Percentiles rank a stretch among this genome's conserved stretches.
These are phyloP conservation scores for Morphnarchus princeps DNA, from an alignment of 2,113 vertebrate species.

Conservation along the genomic window DNA sequence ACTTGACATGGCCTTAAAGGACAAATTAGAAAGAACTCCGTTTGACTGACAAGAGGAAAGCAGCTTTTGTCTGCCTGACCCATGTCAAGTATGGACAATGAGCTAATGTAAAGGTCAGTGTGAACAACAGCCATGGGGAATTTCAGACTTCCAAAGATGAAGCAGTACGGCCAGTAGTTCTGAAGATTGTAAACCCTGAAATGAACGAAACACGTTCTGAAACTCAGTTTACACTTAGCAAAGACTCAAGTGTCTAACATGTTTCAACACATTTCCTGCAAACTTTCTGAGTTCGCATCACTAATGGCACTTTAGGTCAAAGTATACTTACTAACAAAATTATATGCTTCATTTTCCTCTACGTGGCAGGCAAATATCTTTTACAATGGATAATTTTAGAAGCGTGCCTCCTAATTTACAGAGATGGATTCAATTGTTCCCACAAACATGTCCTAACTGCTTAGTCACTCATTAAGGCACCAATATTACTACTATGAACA, in stretches of 20 bases:
- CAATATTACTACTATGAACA: background rate
- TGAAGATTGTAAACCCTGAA: background rate
- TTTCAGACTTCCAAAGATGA: background rate
- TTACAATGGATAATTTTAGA: background rate
- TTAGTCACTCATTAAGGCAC: background rate
- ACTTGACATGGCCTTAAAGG: background rate
- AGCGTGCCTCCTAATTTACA: background rate
- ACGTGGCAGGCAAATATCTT: background rate
- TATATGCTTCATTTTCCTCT: background rate
- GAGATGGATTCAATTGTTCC: background rate
- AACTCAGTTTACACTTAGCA: background rate
- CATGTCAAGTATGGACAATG: background rate
- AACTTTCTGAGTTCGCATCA: background rate
- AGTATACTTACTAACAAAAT: background rate
- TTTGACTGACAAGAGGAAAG: background rate
- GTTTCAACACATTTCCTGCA: background rate
- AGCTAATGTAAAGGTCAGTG: conserved; percentile 11
- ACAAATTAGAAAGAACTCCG: conserved; percentile 11
- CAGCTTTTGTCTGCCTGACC: background rate
- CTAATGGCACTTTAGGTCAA: background rate
- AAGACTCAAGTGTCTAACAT: background rate
- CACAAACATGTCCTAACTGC: background rate
- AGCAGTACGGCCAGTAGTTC: rapidly evolving
- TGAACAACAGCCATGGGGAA: background rate
- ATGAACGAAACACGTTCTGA: background rate